Percentiles rank a stretch among this genome's conserved stretches.
These are phyloP conservation scores for Eudemis profundana DNA, from an alignment of 2,888 invertebrate species.

Conservation along the genomic window DNA sequence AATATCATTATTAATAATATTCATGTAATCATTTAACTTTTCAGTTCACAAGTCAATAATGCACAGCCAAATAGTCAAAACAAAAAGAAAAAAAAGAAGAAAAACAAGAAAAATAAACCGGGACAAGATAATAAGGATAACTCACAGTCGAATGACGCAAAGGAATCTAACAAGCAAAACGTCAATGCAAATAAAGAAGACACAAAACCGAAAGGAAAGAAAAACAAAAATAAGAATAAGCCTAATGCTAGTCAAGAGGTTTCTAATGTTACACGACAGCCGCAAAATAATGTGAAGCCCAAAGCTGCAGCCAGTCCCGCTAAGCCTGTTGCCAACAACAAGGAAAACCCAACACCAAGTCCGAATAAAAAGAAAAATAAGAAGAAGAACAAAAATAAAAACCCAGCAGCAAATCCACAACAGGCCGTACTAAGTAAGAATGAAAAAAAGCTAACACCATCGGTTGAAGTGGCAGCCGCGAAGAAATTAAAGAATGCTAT, in stretches of 20 bases:
- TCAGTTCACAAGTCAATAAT: constrained; percentile 29
- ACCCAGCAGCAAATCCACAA: constrained; percentile 31
- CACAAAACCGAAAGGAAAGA: constrained; percentile 27
- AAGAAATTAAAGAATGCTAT: constrained; percentile 70
- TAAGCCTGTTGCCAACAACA: constrained; percentile 16
- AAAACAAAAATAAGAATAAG: constrained; percentile 35
- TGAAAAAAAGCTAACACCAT: constrained; percentile 58
- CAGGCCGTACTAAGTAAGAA: constrained; percentile 43
- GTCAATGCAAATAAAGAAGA: constrained; percentile 13
- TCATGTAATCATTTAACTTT: neutral
- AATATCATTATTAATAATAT: neutral
- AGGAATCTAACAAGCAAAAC: constrained; percentile 41
- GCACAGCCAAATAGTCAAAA: constrained; percentile 52
- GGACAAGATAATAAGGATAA: constrained; percentile 23
- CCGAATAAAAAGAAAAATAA: constrained; percentile 59
- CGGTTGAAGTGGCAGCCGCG: constrained; percentile 61
- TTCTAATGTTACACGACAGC: constrained; percentile 20
- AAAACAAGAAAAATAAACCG: constrained; percentile 43
- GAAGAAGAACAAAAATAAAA: constrained; percentile 54
- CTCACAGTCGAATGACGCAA: constrained; percentile 36
- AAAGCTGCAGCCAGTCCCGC: constrained; percentile 26
- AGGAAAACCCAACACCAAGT: constrained; percentile 39
- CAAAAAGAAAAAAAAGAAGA: constrained; percentile 53
- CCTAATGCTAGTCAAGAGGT: constrained; percentile 29
- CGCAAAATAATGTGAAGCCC: constrained; percentile 7